These are phyloP conservation scores for Pyrgus malvae DNA, from an alignment of 2,888 invertebrate species.

Conservation along the genomic window DNA sequence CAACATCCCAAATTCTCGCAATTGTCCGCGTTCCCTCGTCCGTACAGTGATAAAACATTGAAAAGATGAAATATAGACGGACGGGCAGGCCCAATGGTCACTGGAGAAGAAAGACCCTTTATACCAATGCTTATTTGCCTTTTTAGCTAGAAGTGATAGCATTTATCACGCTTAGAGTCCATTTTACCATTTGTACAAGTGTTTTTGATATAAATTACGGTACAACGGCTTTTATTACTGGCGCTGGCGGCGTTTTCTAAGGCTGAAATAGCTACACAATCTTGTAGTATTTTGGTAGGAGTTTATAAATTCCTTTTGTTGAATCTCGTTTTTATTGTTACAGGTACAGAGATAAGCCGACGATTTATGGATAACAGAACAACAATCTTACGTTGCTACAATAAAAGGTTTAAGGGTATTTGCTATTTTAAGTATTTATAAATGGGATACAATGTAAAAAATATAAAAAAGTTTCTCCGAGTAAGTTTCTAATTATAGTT, in stretches of 20 bases:
- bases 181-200: conserved; percentile 25
- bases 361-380: too few relatives aligned
- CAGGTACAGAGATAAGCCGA: neutral
- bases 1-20: conserved; percentile 34
- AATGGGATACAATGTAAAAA: too few relatives aligned
- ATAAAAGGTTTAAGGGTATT: too few relatives aligned
- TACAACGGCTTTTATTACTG: neutral
- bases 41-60: conserved; percentile 66
- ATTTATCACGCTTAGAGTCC: conserved; percentile 30
- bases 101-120: conserved; percentile 44
- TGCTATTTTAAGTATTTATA: too few relatives aligned
- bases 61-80: conserved; percentile 68
- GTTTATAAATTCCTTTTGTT: too few relatives aligned
- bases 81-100: conserved; percentile 52
- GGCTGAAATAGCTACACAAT: neutral
- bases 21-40: conserved; percentile 59
- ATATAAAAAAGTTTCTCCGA: too few relatives aligned
- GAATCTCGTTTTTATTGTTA: neutral
- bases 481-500: too few relatives aligned
- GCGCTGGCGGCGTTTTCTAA: neutral
- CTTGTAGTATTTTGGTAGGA: too few relatives aligned
- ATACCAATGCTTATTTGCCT: conserved; percentile 39
- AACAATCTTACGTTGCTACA: too few relatives aligned
- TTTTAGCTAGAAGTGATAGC: conserved; percentile 37
- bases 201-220: conserved; percentile 18